phyloP scores from a whole-genome alignment of 2,888 invertebrate genomes.

The Microchrysa polita region DNA sequence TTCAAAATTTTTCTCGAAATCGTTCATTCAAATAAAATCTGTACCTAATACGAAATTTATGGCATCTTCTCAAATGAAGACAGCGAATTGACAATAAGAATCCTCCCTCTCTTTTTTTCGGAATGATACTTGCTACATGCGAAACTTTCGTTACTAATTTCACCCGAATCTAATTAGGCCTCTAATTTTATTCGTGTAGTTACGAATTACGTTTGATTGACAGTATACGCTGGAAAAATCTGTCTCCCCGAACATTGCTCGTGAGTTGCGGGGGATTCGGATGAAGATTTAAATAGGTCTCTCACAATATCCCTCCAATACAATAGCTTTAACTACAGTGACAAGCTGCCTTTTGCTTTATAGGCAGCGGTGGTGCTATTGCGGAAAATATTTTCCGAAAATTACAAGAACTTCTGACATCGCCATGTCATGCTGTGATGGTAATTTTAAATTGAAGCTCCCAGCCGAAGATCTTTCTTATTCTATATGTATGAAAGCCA shows the following conservation, averaged over 20 bases:
- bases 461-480: background rate
- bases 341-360: background rate
- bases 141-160: slow-evolving; percentile 28
- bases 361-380: background rate
- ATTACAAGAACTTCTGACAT: slow-evolving; percentile 6
- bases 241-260: too few relatives aligned
- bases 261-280: slow-evolving; percentile 3
- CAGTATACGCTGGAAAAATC: too few relatives aligned
- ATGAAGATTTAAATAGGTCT: background rate
- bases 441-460: slow-evolving; percentile 34
- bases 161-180: slow-evolving; percentile 34
- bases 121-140: slow-evolving; percentile 14
- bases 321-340: too few relatives aligned
- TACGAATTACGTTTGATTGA: slow-evolving; percentile 38
- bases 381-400: slow-evolving; percentile 1
- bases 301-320: too few relatives aligned
- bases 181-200: slow-evolving; percentile 43
- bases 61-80: background rate
- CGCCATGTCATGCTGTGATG: slow-evolving; percentile 17
- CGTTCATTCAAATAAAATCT: too few relatives aligned
- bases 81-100: background rate
- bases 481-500: slow-evolving; percentile 16
- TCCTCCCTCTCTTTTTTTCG: too few relatives aligned
- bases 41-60: too few relatives aligned
- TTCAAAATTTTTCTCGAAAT: too few relatives aligned